Evolutionary conservation across 2,113 vertebrate genomes (phyloP).

Genomic region (Benthochromis sp.): DNA sequence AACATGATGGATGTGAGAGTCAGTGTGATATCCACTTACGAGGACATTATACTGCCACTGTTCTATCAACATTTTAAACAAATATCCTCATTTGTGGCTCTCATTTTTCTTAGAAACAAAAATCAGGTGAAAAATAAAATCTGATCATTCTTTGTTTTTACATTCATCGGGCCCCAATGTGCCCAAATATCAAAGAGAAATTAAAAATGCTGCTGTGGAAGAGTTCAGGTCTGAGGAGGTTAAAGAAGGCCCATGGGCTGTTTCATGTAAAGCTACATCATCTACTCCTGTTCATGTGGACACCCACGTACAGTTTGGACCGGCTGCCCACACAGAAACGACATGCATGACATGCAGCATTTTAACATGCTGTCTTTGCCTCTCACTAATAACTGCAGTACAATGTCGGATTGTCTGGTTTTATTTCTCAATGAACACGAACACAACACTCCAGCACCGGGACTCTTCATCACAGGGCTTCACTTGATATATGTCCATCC

Average conservation of each 20-base stretch:
- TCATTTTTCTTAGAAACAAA: neutral
- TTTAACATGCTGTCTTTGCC: neutral
- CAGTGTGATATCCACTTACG: no score
- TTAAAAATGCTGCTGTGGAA: neutral
- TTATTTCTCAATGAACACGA: neutral
- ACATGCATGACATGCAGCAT: neutral
- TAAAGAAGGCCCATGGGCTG: accelerated
- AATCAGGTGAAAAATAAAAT: neutral
- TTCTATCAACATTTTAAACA: neutral
- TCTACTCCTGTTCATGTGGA: neutral
- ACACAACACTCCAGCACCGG: neutral
- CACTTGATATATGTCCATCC: neutral
- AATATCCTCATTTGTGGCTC: neutral
- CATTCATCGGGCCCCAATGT: accelerated
- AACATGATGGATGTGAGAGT: no score
- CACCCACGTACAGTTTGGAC: neutral
- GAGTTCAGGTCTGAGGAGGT: neutral
- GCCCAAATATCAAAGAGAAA: neutral
- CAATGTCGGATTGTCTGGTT: neutral
- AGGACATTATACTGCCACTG: neutral
- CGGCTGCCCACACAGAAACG: neutral
- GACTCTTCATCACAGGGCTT: neutral
- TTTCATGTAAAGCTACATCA: neutral
- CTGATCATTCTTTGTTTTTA: neutral
- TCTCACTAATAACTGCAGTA: neutral